Percentiles rank a stretch among this genome's conserved stretches.
phyloP scores from a whole-genome alignment of 30 jellyfish, hydroid and myxozoan genomes.

The Pelagia noctiluca region DNA sequence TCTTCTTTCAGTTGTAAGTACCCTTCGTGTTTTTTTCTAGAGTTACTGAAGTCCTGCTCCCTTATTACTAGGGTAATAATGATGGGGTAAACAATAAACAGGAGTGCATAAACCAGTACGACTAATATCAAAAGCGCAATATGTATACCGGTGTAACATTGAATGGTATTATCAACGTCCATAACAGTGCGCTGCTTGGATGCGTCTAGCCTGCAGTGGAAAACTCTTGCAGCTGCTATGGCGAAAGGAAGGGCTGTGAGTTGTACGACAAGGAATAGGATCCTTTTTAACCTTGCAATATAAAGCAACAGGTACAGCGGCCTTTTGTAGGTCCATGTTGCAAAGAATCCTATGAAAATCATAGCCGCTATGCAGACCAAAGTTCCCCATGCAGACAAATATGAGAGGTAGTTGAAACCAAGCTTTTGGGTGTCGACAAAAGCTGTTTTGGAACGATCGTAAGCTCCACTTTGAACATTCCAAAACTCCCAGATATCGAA shows the following conservation, averaged over 20 bases:
- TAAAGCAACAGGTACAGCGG: conserved; percentile 87
- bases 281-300: conserved; percentile 86
- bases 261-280: conserved; percentile 73
- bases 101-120: conserved; percentile 45
- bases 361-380: conserved; percentile 60
- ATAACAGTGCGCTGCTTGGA: conserved; percentile 44
- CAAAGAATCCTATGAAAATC: conserved; percentile 50
- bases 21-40: conserved; percentile 87
- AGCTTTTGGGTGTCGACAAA: conserved; percentile 76
- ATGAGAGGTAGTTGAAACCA: conserved; percentile 81
- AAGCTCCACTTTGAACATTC: conserved; percentile 88
- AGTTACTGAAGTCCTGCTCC: conserved; percentile 77
- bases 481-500: conserved; percentile 94
- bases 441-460: conserved; percentile 80
- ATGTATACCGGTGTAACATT: conserved; percentile 75
- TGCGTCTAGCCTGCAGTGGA: conserved; percentile 82
- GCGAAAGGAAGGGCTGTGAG: conserved; percentile 89
- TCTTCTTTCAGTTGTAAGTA: conserved; percentile 95
- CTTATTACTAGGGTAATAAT: conserved; percentile 49
- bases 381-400: conserved; percentile 86
- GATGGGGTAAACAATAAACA: conserved; percentile 76
- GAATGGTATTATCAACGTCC: conserved; percentile 84
- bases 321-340: conserved; percentile 71
- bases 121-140: conserved; percentile 71
- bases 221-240: conserved; percentile 87